Evolutionary conservation across 2,797 vertebrate species (phyloP).

Genomic region (Neosilurus hyrtlii): DNA sequence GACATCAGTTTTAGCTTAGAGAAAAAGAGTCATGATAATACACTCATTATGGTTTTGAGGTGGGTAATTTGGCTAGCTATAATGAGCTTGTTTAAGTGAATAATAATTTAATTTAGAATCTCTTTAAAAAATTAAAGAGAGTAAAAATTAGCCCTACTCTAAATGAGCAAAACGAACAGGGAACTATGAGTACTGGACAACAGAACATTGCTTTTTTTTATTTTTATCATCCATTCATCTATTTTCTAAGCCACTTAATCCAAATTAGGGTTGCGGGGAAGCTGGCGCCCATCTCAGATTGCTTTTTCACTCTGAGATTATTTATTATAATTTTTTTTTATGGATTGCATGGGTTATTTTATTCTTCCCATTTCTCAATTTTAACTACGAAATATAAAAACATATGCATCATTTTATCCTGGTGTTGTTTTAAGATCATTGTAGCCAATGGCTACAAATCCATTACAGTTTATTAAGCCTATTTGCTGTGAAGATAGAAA

Average conservation of each 20-base stretch:
- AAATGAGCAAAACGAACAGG: constrained; percentile 26
- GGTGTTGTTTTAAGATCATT: constrained; percentile 6
- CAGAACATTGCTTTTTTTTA: constrained; percentile 8
- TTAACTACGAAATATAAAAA: constrained; percentile 24
- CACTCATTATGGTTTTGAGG: constrained; percentile 41
- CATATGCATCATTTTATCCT: neutral
- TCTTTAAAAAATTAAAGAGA: constrained; percentile 37
- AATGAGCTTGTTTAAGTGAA: constrained; percentile 35
- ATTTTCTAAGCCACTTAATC: no score
- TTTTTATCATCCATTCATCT: no score
- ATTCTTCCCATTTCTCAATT: constrained; percentile 15
- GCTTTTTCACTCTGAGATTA: neutral
- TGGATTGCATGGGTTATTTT: constrained; percentile 1
- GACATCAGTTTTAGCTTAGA: constrained; percentile 42
- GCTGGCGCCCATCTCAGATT: neutral
- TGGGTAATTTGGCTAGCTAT: constrained; percentile 46
- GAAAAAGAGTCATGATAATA: constrained; percentile 35
- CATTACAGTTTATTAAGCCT: neutral
- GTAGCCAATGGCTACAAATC: constrained; percentile 16
- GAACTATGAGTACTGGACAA: neutral
- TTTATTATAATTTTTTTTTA: neutral
- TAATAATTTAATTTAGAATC: constrained; percentile 42
- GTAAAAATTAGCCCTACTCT: constrained; percentile 4
- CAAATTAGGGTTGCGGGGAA: no score
- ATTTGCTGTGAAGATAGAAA: neutral